Percentiles rank a stretch among this genome's conserved stretches.
Evolutionary conservation across 2,797 vertebrate genomes (phyloP).

Genomic region (Sitta carolinensis): DNA sequence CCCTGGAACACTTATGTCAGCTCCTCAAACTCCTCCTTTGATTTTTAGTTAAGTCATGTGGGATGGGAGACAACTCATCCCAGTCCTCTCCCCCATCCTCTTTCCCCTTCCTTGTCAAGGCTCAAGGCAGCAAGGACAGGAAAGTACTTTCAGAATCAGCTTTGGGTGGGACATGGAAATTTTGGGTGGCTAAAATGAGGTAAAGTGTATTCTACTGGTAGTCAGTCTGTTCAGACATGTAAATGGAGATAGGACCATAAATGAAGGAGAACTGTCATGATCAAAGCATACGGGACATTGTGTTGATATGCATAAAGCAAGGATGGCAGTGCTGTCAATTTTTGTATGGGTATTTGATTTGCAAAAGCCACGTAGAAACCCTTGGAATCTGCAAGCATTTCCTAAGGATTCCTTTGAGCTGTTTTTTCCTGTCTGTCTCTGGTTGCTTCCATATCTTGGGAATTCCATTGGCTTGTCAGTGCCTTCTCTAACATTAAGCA

Average conservation of each 20-base stretch:
- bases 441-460: background rate
- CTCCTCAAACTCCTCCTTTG: background rate
- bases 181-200: background rate
- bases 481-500: background rate
- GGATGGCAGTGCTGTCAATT: background rate
- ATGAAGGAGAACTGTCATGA: background rate
- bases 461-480: background rate
- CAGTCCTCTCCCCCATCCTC: accelerated
- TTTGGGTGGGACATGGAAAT: background rate
- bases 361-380: background rate
- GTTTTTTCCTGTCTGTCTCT: background rate
- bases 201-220: background rate
- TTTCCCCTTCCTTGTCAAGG: background rate
- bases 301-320: background rate
- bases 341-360: background rate
- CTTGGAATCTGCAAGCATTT: background rate
- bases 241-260: background rate
- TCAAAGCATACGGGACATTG: background rate
- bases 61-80: background rate
- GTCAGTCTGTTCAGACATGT: background rate
- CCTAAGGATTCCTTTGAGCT: background rate
- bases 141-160: background rate
- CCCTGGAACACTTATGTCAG: background rate
- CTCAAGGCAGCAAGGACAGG: background rate
- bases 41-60: background rate